A percentile compares a stretch with the other conserved stretches of the same genome.
phyloP scores from a whole-genome alignment of 2,113 vertebrate species.

The Nibea coibor region DNA sequence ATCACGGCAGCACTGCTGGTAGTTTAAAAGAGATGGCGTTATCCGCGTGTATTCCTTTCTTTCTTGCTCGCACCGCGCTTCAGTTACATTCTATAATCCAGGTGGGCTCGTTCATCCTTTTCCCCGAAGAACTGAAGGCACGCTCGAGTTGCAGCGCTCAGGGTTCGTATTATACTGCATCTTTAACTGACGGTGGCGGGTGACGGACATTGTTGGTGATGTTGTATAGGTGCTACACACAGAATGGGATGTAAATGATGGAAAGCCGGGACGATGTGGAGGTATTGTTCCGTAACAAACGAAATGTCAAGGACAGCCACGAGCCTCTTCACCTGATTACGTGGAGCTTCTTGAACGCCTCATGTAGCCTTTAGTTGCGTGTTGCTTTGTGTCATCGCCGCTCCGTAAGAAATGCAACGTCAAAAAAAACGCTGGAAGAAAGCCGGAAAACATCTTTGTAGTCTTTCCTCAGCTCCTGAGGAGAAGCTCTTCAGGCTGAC shows the following conservation, averaged over 20 bases:
- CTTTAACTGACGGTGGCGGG: background rate
- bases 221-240: background rate
- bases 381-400: too few species aligned
- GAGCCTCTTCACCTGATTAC: too few species aligned
- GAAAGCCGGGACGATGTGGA: background rate
- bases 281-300: too few species aligned
- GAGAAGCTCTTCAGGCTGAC: too few species aligned
- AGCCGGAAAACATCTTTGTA: too few species aligned
- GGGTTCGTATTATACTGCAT: constrained; percentile 27
- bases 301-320: too few species aligned
- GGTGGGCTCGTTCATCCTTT: constrained; percentile 42
- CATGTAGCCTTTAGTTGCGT: too few species aligned
- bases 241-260: background rate
- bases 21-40: constrained; percentile 60
- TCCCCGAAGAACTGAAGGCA: constrained; percentile 42
- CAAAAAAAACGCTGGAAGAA: too few species aligned
- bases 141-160: constrained; percentile 26
- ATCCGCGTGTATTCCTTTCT: constrained; percentile 53
- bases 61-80: constrained; percentile 18
- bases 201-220: background rate
- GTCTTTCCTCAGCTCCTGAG: too few species aligned
- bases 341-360: too few species aligned
- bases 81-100: constrained; percentile 41
- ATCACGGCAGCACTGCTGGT: constrained; percentile 55
- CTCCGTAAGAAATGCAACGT: too few species aligned